These are phyloP conservation scores for Rhagonycha lutea DNA, from an alignment of 2,888 invertebrate species.

Conservation along the genomic window DNA sequence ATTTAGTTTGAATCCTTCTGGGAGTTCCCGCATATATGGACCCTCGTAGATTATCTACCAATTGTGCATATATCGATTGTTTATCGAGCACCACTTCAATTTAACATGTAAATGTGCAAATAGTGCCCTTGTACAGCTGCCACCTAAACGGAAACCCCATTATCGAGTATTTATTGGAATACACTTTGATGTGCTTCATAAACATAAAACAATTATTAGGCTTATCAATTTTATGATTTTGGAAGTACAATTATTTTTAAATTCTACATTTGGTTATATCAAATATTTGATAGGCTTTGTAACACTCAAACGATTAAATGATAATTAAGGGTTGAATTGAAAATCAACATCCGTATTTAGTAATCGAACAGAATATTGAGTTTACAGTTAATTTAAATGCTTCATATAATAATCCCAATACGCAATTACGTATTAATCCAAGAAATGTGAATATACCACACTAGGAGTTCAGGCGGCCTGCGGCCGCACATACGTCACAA, in stretches of 20 bases:
- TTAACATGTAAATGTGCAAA: slow-evolving; percentile 18
- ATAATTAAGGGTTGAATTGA: background rate
- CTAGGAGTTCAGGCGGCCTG: background rate
- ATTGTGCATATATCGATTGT: slow-evolving; percentile 23
- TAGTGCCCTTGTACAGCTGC: slow-evolving; percentile 22
- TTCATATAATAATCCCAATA: background rate
- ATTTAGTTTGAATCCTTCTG: slow-evolving; percentile 14
- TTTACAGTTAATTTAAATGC: background rate
- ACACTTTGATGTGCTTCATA: background rate
- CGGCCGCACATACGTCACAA: too few relatives aligned
- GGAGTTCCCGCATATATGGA: slow-evolving; percentile 8
- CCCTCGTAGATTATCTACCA: slow-evolving; percentile 20
- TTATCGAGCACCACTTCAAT: slow-evolving; percentile 26
- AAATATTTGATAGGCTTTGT: background rate
- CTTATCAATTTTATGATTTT: background rate
- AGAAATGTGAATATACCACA: background rate
- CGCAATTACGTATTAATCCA: background rate
- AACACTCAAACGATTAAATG: background rate
- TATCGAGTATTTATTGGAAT: slow-evolving; percentile 14
- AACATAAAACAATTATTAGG: background rate
- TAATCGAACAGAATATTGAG: background rate
- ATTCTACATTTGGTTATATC: background rate
- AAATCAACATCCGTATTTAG: background rate
- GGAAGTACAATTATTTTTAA: background rate
- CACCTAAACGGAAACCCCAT: slow-evolving; percentile 11